Percentiles rank a stretch among this genome's conserved stretches.
Evolutionary conservation across 2,888 invertebrate genomes (phyloP).

Genomic region (Ornithoptera alexandrae): DNA sequence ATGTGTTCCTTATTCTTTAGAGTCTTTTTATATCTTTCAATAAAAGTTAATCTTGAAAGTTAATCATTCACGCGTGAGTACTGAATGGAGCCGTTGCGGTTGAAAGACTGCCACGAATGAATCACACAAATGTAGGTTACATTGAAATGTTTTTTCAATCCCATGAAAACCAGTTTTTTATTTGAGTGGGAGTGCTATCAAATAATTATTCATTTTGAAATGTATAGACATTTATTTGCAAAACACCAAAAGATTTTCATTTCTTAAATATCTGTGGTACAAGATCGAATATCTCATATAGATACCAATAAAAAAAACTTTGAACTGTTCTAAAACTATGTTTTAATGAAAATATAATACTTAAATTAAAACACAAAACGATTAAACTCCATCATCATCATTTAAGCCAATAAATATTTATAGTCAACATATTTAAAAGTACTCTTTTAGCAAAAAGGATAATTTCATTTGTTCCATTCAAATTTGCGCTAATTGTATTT

Average conservation of each 20-base stretch:
- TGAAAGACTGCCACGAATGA: constrained; percentile 22
- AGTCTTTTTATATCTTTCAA: constrained; percentile 13
- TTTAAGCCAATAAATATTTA: too few relatives aligned
- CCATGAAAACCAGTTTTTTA: constrained; percentile 12
- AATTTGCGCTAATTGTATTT: too few relatives aligned
- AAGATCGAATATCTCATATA: too few relatives aligned
- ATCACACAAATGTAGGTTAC: constrained; percentile 23
- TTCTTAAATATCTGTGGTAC: too few relatives aligned
- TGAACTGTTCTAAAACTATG: too few relatives aligned
- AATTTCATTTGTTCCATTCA: too few relatives aligned
- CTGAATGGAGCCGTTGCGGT: constrained; percentile 22
- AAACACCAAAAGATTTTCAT: not conserved
- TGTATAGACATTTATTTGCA: not conserved
- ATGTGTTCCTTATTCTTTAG: not conserved
- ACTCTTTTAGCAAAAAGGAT: too few relatives aligned
- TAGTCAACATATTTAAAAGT: too few relatives aligned
- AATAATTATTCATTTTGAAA: not conserved
- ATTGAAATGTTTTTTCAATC: constrained; percentile 22
- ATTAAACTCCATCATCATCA: too few relatives aligned
- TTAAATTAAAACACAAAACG: too few relatives aligned
- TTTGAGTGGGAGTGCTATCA: not conserved
- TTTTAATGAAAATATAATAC: too few relatives aligned
- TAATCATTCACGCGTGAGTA: constrained; percentile 25
- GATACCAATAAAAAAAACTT: too few relatives aligned
- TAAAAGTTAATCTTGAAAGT: constrained; percentile 22